Base-by-base conservation (phyloP, 2,888 invertebrate species). In the Pachymerium ferrugineum region DNA sequence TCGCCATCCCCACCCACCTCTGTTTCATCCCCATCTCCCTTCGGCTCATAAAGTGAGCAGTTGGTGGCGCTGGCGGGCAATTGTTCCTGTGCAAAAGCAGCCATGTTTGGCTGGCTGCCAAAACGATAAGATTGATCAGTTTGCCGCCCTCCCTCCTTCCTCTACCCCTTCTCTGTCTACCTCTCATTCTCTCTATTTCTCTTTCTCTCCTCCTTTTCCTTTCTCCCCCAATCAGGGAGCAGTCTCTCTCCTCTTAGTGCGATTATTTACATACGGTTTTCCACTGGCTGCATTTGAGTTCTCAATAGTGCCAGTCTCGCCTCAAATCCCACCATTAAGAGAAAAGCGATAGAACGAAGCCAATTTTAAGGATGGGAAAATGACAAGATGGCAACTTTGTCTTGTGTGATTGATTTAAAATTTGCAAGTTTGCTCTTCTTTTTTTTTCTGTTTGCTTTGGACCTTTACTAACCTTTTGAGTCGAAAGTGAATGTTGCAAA, bases 61-160 rank as follows among this genome's bases (percentile, higher is more conserved):
- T 62, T 62, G 62, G 62, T 62, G 62, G 62, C 62, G 62, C 62
- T 62, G 33, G 69, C 30, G 69, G 33, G 69, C 69, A 33, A 69
- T 69, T 69, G 33, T 69, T 69, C 69, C 31, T 31, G 33, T 29
- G 33, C 31, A 30, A 69, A 69, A 69, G 69, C 69, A 69, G 69
- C 30, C 69, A 33, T 69, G 69, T 69, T 69, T 69, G 69, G 69
- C 30, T 30, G 33, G 69, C 69, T 31, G 69, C 69, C 69, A 69
- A 69, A 31, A 33, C 33, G 69, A 69, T 69, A 69, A 69, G 69
- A 69, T 69, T 69, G 69, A 69, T 69, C 69, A 33, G 69, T 69
- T 69, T 33, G 33, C 69, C 69, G 19, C 69, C 69, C 69, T 31
- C 69, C 30, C 69, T 16, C n/a, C 31, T 69, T 19, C 33, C 69